phyloP scores from a whole-genome alignment of 1,140 invertebrate species.

The Lepidurus apus region DNA sequence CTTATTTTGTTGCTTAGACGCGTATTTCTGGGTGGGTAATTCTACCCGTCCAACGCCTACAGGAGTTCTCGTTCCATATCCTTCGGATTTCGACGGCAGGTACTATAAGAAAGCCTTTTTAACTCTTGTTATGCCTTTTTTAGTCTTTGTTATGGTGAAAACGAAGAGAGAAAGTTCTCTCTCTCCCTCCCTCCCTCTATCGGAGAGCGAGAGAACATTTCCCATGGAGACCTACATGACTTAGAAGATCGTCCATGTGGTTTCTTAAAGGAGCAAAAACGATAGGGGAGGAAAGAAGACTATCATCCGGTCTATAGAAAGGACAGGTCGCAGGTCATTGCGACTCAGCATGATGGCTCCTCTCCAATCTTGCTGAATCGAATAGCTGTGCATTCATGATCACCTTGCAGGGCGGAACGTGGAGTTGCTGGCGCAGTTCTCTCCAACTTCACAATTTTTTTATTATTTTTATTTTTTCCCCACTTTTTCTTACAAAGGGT shows the following conservation, averaged over 20 bases:
- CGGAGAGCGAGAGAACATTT: not conserved
- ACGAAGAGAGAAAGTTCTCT: not conserved
- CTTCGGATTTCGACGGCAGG: constrained; percentile 68
- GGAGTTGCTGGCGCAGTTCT: not conserved
- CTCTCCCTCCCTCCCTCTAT: constrained; percentile 37
- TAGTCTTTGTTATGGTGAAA: too few species aligned
- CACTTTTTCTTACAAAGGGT: not conserved
- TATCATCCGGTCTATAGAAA: not conserved
- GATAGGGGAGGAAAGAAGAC: not conserved
- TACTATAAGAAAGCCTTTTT: constrained; percentile 43
- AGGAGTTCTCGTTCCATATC: constrained; percentile 76
- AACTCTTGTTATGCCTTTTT: too few species aligned
- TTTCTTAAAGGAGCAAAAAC: constrained; percentile 17
- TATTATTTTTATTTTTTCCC: not conserved
- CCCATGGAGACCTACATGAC: not conserved
- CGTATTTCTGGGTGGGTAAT: constrained; percentile 83
- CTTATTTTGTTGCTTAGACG: constrained; percentile 49
- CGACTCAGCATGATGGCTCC: constrained; percentile 16
- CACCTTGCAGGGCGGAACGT: not conserved
- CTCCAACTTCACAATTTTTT: not conserved
- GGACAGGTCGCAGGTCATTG: constrained; percentile 8
- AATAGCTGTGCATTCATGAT: not conserved
- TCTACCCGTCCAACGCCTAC: constrained; percentile 65
- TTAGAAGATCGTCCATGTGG: not conserved
- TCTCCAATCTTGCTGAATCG: constrained; percentile 17